Evolutionary conservation across 2,888 invertebrate genomes (phyloP).

Genomic region (Andrena bicolor): DNA sequence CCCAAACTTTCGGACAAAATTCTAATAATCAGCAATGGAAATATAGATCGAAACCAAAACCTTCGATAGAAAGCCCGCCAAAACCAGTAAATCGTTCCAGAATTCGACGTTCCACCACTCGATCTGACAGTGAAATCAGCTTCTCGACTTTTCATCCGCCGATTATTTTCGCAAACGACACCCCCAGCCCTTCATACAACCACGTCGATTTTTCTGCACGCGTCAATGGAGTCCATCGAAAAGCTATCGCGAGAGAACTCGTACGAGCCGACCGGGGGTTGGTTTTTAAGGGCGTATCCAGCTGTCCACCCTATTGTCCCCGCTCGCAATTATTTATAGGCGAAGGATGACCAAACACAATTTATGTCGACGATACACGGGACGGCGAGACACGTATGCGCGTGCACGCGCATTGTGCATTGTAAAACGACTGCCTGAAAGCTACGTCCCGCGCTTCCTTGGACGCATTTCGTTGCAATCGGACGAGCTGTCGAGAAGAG

Average conservation of each 20-base stretch:
- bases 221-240: conserved; percentile 72
- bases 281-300: conserved; percentile 77
- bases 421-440: conserved; percentile 63
- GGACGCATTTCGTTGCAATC: conserved; percentile 5
- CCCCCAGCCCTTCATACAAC: neutral
- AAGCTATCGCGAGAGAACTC: conserved; percentile 69
- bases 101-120: conserved; percentile 12
- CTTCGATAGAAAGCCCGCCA: too few species aligned
- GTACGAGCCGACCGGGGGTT: conserved; percentile 42
- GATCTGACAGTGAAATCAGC: neutral
- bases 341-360: conserved; percentile 82
- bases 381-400: conserved; percentile 54
- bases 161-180: conserved; percentile 43
- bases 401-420: conserved; percentile 67
- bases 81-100: neutral
- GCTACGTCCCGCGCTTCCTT: neutral
- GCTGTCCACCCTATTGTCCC: conserved; percentile 75
- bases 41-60: neutral
- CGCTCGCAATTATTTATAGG: conserved; percentile 81
- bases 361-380: conserved; percentile 73
- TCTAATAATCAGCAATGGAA: too few species aligned
- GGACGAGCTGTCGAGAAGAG: neutral
- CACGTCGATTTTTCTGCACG: conserved; percentile 39
- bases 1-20: too few species aligned
- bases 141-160: conserved; percentile 40